Evolutionary conservation across 2,888 invertebrate species (phyloP), one percentile per base, ranked within the genome.

Genomic region (Sialis fuliginosa): DNA sequence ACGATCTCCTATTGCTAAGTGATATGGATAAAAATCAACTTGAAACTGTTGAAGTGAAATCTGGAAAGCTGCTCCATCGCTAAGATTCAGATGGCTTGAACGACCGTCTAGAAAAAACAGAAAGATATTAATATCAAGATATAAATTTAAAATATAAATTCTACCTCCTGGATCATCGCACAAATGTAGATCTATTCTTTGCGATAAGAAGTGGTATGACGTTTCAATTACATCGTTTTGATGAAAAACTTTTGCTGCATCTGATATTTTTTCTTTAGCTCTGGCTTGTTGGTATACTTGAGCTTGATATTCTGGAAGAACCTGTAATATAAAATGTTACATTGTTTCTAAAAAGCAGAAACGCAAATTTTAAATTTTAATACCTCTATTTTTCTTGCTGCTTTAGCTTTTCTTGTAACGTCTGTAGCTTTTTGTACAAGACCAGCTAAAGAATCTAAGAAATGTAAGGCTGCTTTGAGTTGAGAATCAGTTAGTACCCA

Each of bases 401-500:
- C 90, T 64, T 91, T 91, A 7, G 80, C 76, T 56, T 85, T 78
- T 53, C 83, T 74, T 7, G 86, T 85, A 47, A 83, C 75, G 58
- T 81, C 76, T 2, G 86, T 85, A 44, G 90, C 84, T 57, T 77
- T 74, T 55, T 85, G 80, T 40, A 93, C 84, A 0, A 95, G 71
- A 32, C 80, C 82, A 42, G 84, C 77, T 39, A 92, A 68, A 2
- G 92, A 88, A 57, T 87, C 85, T 40, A 89, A 78, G 64, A 95
- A 88, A 57, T 88, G 84, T 32, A 95, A 69, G 44, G 92, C 93
- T 9, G 96, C 95, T 56, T 93, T 85, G 39, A 96, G 68, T 65
- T 96, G 96, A 0, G 93, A 90, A 66, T 95, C 95, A 0, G 96
- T 96, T 50, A 96, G 67, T 39, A 97, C 95, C 96, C 97, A 98